A percentile compares a stretch with the other conserved stretches of the same genome.
These are phyloP conservation scores for Rhagologus leucostigma DNA, from an alignment of 2,113 vertebrate genomes.

Conservation along the genomic window DNA sequence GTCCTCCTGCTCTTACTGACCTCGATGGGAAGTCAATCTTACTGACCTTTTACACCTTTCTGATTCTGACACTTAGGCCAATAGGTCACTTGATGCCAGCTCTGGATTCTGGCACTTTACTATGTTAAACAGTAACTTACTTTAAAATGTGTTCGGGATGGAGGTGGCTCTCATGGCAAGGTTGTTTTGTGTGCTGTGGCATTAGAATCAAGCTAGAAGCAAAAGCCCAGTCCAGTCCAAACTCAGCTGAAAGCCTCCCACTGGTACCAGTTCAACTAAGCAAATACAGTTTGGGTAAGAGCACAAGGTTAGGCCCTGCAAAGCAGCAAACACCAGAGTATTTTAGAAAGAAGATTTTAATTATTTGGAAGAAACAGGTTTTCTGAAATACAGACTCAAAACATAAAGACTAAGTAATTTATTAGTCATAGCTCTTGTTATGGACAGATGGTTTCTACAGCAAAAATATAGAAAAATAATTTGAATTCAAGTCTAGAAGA, in stretches of 20 bases:
- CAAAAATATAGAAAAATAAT: slow-evolving; percentile 64
- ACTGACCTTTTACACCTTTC: not conserved
- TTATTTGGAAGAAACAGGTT: slow-evolving; percentile 46
- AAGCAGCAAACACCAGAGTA: slow-evolving; percentile 31
- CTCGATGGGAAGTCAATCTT: not conserved
- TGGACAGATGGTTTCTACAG: slow-evolving; percentile 39
- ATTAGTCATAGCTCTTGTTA: slow-evolving; percentile 11
- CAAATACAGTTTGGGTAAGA: not conserved
- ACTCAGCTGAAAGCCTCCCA: not conserved
- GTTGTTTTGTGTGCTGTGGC: not conserved
- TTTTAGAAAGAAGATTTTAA: slow-evolving; percentile 63
- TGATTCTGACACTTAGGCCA: not conserved
- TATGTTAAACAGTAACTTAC: not conserved
- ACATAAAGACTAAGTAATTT: slow-evolving; percentile 34
- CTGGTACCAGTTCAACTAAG: not conserved
- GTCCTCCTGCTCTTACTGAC: not conserved
- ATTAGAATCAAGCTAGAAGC: not conserved
- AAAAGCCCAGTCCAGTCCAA: not conserved
- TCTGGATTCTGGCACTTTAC: not conserved
- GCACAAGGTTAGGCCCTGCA: not conserved
- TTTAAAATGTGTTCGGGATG: not conserved
- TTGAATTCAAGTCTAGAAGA: slow-evolving; percentile 50
- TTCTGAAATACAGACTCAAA: slow-evolving; percentile 43
- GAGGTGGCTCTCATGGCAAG: not conserved
- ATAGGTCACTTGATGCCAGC: not conserved